Evolutionary conservation across 2,888 invertebrate genomes (phyloP).

Genomic region (Automeris io): DNA sequence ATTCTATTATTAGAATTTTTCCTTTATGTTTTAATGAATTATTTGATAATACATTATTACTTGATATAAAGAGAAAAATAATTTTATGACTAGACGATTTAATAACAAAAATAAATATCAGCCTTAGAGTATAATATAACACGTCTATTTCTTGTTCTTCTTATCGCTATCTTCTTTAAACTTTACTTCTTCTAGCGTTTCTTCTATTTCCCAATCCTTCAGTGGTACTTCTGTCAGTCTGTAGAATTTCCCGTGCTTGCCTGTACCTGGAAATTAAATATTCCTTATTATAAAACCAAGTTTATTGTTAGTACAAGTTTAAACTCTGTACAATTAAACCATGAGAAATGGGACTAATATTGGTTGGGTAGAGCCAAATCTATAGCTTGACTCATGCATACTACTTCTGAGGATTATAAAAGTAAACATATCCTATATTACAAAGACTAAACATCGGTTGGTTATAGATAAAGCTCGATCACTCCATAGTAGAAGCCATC

Average conservation of each 20-base stretch:
- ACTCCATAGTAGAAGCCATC: too few relatives aligned
- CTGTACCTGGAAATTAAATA: conserved; percentile 63
- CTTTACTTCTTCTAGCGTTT: conserved; percentile 40
- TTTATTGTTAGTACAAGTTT: neutral
- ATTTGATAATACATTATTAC: too few relatives aligned
- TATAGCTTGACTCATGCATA: too few relatives aligned
- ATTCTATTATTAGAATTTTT: conserved; percentile 16
- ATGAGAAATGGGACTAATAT: too few relatives aligned
- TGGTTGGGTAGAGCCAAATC: too few relatives aligned
- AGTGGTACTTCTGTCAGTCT: conserved; percentile 76
- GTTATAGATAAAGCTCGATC: too few relatives aligned
- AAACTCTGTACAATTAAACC: neutral
- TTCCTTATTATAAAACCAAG: too few relatives aligned
- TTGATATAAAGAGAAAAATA: too few relatives aligned
- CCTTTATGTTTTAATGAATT: too few relatives aligned
- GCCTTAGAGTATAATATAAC: conserved; percentile 8
- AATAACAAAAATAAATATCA: conserved; percentile 10
- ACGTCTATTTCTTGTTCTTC: conserved; percentile 16
- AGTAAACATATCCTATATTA: too few relatives aligned
- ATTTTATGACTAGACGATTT: conserved; percentile 17
- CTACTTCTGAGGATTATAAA: too few relatives aligned
- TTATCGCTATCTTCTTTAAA: conserved; percentile 17
- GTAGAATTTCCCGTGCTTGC: conserved; percentile 82
- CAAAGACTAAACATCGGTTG: too few relatives aligned
- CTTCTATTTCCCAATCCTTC: conserved; percentile 81